Conservation (phyloP, 2,888 invertebrate species). For the Lepas anatifera region DNA sequence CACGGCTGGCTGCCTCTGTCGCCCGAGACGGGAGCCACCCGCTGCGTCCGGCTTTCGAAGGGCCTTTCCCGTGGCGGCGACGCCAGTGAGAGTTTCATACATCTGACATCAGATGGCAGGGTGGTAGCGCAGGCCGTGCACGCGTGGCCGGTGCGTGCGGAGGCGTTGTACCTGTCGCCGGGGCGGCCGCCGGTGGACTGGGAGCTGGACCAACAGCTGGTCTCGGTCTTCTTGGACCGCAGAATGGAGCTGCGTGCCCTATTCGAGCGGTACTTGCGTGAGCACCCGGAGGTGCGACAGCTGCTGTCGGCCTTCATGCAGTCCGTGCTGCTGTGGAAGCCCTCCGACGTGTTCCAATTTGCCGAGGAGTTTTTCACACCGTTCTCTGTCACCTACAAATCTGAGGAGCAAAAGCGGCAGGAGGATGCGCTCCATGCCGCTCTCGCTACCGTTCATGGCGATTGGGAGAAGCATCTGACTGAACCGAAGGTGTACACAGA, state of each 20-base stretch:
- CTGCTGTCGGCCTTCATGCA: constrained; percentile 1
- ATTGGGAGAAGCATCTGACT: neutral
- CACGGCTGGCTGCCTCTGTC: neutral
- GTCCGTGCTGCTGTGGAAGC: neutral
- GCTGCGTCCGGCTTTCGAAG: neutral
- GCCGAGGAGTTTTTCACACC: neutral
- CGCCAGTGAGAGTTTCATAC: neutral
- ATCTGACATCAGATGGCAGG: neutral
- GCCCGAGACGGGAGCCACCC: neutral
- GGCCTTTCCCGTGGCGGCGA: neutral
- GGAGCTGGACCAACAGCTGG: constrained; percentile 5
- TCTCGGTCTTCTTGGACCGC: neutral
- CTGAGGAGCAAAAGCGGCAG: neutral
- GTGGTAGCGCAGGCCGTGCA: neutral
- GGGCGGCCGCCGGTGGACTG: neutral
- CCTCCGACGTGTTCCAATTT: neutral
- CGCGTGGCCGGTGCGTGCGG: constrained; percentile 4
- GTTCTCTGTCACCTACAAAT: neutral
- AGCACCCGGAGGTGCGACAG: neutral
- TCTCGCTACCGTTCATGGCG: neutral
- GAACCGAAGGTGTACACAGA: neutral
- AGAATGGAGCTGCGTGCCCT: neutral
- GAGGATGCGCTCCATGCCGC: neutral
- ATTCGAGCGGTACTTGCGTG: constrained; percentile 3
- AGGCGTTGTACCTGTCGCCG: neutral